Conservation (phyloP, 2,797 vertebrate species). For the Cossypha dichroa region DNA sequence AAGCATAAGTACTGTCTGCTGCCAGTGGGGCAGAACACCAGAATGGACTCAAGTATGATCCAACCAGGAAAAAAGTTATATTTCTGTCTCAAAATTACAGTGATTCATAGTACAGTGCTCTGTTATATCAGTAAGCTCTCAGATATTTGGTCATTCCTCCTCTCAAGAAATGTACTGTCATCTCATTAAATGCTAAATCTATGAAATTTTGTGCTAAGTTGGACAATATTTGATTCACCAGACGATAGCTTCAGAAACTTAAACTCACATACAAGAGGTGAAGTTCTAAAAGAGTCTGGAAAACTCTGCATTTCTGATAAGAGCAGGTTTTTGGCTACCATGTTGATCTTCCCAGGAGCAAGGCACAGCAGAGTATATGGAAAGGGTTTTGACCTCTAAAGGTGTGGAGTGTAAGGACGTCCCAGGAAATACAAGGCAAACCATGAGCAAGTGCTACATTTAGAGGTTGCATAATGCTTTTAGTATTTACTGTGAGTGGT, state of each 20-base stretch:
- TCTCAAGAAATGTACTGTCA: background rate
- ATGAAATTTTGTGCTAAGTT: background rate
- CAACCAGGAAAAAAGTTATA: background rate
- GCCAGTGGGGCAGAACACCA: background rate
- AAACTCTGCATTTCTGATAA: background rate
- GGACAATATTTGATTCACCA: background rate
- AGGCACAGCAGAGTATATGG: background rate
- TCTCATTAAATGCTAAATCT: background rate
- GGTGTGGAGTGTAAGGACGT: background rate
- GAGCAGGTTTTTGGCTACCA: background rate
- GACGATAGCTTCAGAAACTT: background rate
- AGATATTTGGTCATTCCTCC: background rate
- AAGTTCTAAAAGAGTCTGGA: background rate
- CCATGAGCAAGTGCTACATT: background rate
- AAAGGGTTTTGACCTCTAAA: background rate
- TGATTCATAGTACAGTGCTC: background rate
- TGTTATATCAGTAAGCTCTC: background rate
- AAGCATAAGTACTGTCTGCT: background rate
- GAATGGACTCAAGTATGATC: background rate
- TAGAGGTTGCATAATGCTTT: background rate
- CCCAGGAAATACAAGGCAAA: background rate
- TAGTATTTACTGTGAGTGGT: background rate
- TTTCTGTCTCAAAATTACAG: background rate
- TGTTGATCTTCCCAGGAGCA: background rate
- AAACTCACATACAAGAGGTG: background rate